These are phyloP conservation scores for Danionella dracula DNA, from an alignment of 2,797 vertebrate species.

Conservation along the genomic window DNA sequence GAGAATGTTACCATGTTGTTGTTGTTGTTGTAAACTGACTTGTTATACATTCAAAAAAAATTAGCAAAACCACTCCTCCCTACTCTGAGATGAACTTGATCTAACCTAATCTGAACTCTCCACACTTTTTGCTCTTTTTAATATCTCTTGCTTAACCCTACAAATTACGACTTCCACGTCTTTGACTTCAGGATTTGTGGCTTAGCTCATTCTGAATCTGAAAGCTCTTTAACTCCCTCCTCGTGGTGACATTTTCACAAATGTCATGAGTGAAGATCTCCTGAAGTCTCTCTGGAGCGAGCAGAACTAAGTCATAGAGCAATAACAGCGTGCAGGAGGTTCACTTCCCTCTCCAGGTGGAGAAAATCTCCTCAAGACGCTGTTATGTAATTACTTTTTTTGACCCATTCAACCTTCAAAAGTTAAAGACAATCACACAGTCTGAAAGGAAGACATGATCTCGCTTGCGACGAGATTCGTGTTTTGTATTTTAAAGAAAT, in stretches of 20 bases:
- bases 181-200: neutral
- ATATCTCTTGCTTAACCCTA: too few species aligned
- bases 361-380: neutral
- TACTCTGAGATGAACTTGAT: too few species aligned
- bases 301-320: neutral
- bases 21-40: too few species aligned
- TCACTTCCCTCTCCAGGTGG: neutral
- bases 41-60: too few species aligned
- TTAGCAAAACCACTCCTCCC: too few species aligned
- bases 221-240: neutral
- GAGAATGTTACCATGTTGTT: too few species aligned
- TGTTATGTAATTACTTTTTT: conserved; percentile 38
- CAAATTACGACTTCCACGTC: neutral
- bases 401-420: conserved; percentile 20
- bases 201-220: neutral
- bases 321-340: conserved; percentile 3
- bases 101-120: too few species aligned
- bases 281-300: neutral
- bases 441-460: neutral
- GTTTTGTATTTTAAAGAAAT: too few species aligned
- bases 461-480: too few species aligned
- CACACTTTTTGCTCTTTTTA: too few species aligned
- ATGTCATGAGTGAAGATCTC: conserved; percentile 14
- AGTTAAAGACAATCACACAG: conserved; percentile 6
- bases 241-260: conserved; percentile 9